phyloP scores from a whole-genome alignment of 1,140 invertebrate genomes.

The Oncopeltus fasciatus region DNA sequence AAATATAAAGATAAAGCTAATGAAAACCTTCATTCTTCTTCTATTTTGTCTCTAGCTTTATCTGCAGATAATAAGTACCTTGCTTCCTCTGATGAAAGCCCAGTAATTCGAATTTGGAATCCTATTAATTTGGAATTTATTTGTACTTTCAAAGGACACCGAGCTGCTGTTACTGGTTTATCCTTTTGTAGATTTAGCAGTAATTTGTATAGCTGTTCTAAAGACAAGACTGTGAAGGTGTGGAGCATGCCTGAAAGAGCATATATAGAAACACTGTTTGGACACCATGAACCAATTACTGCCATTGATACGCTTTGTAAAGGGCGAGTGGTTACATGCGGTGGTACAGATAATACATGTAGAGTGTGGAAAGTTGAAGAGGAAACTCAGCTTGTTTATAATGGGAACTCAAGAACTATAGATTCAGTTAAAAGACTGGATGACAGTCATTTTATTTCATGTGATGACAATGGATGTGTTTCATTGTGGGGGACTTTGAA shows the following conservation, averaged over 20 bases:
- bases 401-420: conserved; percentile 63
- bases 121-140: conserved; percentile 57
- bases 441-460: conserved; percentile 81
- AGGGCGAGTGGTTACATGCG: conserved; percentile 76
- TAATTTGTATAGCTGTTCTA: conserved; percentile 55
- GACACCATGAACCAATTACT: conserved; percentile 77
- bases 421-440: conserved; percentile 81
- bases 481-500: conserved; percentile 77
- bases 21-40: conserved; percentile 34
- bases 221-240: conserved; percentile 75
- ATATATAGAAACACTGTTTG: conserved; percentile 90
- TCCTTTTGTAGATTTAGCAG: conserved; percentile 78
- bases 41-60: conserved; percentile 57
- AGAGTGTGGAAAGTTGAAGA: conserved; percentile 92
- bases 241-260: conserved; percentile 93
- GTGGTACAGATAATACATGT: conserved; percentile 70
- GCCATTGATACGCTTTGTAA: conserved; percentile 72
- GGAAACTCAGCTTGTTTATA: conserved; percentile 89
- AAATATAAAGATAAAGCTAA: conserved; percentile 24
- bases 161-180: conserved; percentile 57
- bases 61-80: conserved; percentile 75
- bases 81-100: conserved; percentile 60
- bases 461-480: conserved; percentile 75
- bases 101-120: conserved; percentile 69
- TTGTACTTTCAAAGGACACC: conserved; percentile 69